Base-by-base conservation (phyloP, 2,797 vertebrate genomes). In the Enoplosus armatus region DNA sequence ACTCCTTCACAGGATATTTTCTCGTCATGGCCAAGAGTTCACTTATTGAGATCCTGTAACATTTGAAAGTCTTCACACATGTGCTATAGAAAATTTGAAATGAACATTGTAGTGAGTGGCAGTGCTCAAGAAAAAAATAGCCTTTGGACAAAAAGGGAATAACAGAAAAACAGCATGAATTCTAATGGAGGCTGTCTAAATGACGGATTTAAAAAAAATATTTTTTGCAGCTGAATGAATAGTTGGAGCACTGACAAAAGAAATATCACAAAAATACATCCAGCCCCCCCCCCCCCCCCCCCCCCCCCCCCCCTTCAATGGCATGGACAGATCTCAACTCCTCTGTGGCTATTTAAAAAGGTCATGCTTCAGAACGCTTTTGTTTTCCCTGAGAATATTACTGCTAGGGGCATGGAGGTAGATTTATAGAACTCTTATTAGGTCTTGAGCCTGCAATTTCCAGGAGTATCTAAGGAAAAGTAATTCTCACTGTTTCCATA, bases 371-470 rank as follows among this genome's bases (percentile, higher is more conserved):
- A 70, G 9, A 70, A 64, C 1, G 27, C 24, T 51, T 74, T 55
- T 45, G 6, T 63, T 68, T 63, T 60, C 16, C 51, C 53, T 37
- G 33, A 70, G 41, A 61, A 73, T 55, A 80, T 69, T 43, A 61
- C 59, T 29, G 68, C 72, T 27, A 1, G 26, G n/a, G 31, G 53
- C n/a, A 47, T 29, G 56, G 26, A 54, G 39, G 59, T n/a, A 41
- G 76, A 77, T 55, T 67, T 54, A 61, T 48, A 63, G 45, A 41
- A 62, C 41, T 63, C 31, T 47, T 56, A 63, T 53, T 50, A 72
- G 29, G 50, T 50, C 41, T 65, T 48, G 20, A 67, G 58, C 8
- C 33, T 56, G 41, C 33, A n/a, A 41, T 62, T 61, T 72, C 33
- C 62, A 72, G 24, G 24, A 56, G 37, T 29, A 58, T 54, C 50